Percentiles rank a stretch among this genome's conserved stretches.
Evolutionary conservation across 2,888 invertebrate species (phyloP).

Genomic region (Oasisia sp.): DNA sequence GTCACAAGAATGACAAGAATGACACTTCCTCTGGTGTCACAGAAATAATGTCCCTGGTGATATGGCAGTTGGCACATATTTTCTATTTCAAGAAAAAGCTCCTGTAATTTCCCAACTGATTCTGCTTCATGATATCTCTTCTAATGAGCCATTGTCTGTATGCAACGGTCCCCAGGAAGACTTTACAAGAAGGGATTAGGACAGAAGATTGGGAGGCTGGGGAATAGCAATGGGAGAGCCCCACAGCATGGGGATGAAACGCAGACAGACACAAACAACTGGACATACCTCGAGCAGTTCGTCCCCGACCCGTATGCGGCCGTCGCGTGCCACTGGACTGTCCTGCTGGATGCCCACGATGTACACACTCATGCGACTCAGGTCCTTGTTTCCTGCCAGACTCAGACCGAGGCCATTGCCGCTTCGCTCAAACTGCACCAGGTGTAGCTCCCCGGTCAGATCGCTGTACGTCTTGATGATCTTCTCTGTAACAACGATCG

Average conservation of each 20-base stretch:
- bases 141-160: too few species aligned
- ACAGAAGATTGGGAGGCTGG: not conserved
- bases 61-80: too few species aligned
- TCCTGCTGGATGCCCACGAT: conserved; percentile 93
- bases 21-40: too few species aligned
- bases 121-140: too few species aligned
- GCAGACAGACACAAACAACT: not conserved
- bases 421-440: conserved; percentile 82
- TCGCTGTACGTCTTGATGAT: conserved; percentile 91
- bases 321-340: conserved; percentile 78
- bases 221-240: conserved; percentile 68
- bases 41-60: too few species aligned
- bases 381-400: conserved; percentile 92
- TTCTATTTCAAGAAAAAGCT: too few species aligned
- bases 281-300: conserved; percentile 88
- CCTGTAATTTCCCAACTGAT: too few species aligned
- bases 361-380: conserved; percentile 94
- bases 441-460: conserved; percentile 73
- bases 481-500: conserved; percentile 77
- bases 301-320: conserved; percentile 87
- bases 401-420: conserved; percentile 79
- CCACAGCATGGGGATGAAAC: conserved; percentile 69
- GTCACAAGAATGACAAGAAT: not conserved
- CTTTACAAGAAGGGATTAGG: not conserved
- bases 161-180: too few species aligned